phyloP scores from a whole-genome alignment of 2,888 invertebrate species.

The Ophioninae sp. region DNA sequence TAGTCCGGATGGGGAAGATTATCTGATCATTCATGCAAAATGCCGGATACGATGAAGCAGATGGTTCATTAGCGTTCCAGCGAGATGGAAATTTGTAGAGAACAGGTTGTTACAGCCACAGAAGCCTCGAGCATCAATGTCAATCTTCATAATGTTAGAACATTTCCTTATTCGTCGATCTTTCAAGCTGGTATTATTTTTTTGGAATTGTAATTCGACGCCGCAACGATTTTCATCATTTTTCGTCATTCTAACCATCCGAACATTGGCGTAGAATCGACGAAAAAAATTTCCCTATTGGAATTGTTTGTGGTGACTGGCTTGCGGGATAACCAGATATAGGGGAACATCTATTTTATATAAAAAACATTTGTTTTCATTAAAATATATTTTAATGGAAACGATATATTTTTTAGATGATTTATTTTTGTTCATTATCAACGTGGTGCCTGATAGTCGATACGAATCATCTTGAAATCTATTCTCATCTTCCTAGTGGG shows the following conservation, averaged over 20 bases:
- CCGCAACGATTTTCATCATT: neutral
- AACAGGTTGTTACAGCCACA: neutral
- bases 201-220: neutral
- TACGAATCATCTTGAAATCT: neutral
- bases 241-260: neutral
- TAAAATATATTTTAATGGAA: neutral
- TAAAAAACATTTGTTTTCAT: neutral
- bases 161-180: neutral
- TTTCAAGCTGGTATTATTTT: neutral
- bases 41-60: neutral
- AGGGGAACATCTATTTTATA: neutral
- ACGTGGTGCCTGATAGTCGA: neutral
- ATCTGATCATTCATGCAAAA: conserved; percentile 22
- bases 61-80: conserved; percentile 15
- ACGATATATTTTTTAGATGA: neutral
- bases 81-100: neutral
- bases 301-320: neutral
- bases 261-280: neutral
- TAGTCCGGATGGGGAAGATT: conserved; percentile 11
- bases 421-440: neutral
- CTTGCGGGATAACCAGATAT: no score
- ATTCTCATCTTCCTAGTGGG: neutral
- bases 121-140: neutral
- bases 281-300: neutral
- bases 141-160: neutral